Evolutionary conservation across 2,797 vertebrate genomes (phyloP).

Genomic region (Eurystomus glaucurus): DNA sequence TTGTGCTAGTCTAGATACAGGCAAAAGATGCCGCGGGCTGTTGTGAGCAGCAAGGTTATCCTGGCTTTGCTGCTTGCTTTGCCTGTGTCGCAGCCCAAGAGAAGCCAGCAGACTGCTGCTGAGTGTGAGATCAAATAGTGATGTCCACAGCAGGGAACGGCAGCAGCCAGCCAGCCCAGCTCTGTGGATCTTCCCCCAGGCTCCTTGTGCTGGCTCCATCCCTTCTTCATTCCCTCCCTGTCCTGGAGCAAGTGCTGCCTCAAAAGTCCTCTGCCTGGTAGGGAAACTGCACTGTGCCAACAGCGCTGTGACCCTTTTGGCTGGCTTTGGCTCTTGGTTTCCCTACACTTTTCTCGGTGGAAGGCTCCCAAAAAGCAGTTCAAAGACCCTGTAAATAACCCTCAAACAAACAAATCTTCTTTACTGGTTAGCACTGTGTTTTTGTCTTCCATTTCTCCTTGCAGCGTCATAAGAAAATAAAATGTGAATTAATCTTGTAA

Average conservation of each 20-base stretch:
- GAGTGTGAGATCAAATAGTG: background rate
- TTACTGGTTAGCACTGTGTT: background rate
- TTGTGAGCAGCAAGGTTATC: conserved; percentile 40
- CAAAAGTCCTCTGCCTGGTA: background rate
- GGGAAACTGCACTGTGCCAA: background rate
- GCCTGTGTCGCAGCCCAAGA: background rate
- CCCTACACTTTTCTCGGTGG: background rate
- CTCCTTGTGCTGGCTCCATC: background rate
- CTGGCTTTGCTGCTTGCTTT: conserved; percentile 24
- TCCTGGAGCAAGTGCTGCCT: background rate
- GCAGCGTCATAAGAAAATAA: conserved; percentile 12
- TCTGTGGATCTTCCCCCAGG: conserved; percentile 14
- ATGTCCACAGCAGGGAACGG: background rate
- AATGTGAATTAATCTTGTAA: background rate
- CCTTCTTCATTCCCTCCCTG: background rate
- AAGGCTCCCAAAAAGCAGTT: background rate
- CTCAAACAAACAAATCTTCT: background rate
- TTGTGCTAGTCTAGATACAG: conserved; percentile 5
- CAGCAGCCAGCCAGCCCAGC: background rate
- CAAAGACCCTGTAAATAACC: background rate
- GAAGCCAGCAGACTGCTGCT: conserved; percentile 48
- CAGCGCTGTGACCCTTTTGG: fast-evolving
- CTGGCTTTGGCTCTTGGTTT: background rate
- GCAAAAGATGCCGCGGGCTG: background rate
- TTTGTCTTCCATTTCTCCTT: background rate